These are phyloP conservation scores for Zosterops hypoxanthus DNA, from an alignment of 2,113 vertebrate species.

Conservation along the genomic window DNA sequence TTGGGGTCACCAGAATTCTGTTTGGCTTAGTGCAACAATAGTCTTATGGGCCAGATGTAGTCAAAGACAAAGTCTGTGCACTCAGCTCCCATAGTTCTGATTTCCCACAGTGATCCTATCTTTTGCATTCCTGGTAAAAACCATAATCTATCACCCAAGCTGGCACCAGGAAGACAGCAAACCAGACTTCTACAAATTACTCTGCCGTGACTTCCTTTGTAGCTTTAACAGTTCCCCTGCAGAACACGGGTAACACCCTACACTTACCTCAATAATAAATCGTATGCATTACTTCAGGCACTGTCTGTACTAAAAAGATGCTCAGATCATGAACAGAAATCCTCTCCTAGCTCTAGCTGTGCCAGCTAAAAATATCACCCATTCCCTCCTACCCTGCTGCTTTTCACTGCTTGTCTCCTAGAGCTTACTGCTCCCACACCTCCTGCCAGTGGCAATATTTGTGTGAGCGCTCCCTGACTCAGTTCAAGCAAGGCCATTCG, in stretches of 20 bases:
- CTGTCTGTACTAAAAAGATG: conserved; percentile 10
- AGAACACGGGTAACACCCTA: not conserved
- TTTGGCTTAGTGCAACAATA: not conserved
- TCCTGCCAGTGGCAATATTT: not conserved
- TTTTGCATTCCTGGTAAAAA: conserved; percentile 1
- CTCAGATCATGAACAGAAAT: not conserved
- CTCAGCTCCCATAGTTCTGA: not conserved
- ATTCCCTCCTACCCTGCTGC: not conserved
- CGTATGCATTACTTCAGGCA: not conserved
- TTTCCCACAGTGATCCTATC: not conserved
- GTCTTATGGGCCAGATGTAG: not conserved
- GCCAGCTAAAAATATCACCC: conserved; percentile 31
- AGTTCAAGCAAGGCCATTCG: not conserved
- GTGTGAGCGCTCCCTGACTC: not conserved
- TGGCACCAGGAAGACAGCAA: not conserved
- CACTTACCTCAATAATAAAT: not conserved
- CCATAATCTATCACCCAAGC: not conserved
- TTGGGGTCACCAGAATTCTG: conserved; percentile 10
- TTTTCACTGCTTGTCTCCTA: not conserved
- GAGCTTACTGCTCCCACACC: not conserved
- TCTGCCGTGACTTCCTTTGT: not conserved
- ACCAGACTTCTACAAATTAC: conserved; percentile 11
- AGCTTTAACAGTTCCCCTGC: not conserved
- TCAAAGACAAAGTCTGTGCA: not conserved
- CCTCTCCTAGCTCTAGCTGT: not conserved